Percentiles rank a stretch among this genome's conserved stretches.
These are phyloP conservation scores for Hypolimnas misippus DNA, from an alignment of 2,888 invertebrate species.

Conservation along the genomic window DNA sequence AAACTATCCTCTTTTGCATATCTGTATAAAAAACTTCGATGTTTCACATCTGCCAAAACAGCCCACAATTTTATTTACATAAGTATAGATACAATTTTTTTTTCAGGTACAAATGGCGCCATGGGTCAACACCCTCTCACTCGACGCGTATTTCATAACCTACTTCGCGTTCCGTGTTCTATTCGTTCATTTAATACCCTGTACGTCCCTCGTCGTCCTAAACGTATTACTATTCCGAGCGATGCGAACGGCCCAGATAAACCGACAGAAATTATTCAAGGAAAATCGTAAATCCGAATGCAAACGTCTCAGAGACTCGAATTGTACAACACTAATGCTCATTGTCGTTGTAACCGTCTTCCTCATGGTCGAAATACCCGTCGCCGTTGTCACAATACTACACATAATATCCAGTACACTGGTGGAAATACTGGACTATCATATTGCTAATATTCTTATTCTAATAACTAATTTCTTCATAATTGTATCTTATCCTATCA, in stretches of 20 bases:
- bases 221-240: conserved; percentile 94
- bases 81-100: too few species aligned
- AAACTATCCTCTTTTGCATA: too few species aligned
- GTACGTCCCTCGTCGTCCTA: conserved; percentile 93
- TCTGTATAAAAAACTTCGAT: too few species aligned
- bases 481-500: conserved; percentile 95
- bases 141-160: conserved; percentile 91
- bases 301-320: conserved; percentile 90
- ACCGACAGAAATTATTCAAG: conserved; percentile 90
- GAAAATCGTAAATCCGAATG: conserved; percentile 91
- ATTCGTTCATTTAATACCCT: conserved; percentile 96
- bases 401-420: conserved; percentile 92
- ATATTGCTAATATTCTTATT: conserved; percentile 90
- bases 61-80: too few species aligned
- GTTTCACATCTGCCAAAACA: too few species aligned
- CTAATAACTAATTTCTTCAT: conserved; percentile 95
- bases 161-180: conserved; percentile 94
- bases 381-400: conserved; percentile 91
- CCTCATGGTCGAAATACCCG: conserved; percentile 91
- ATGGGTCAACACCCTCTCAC: conserved; percentile 89
- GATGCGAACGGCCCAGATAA: conserved; percentile 92
- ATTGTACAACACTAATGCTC: conserved; percentile 94
- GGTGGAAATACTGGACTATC: conserved; percentile 89
- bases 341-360: conserved; percentile 94
- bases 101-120: conserved; percentile 83